Evolutionary conservation across 2,113 vertebrate genomes (phyloP).

Genomic region (Python bivittatus): DNA sequence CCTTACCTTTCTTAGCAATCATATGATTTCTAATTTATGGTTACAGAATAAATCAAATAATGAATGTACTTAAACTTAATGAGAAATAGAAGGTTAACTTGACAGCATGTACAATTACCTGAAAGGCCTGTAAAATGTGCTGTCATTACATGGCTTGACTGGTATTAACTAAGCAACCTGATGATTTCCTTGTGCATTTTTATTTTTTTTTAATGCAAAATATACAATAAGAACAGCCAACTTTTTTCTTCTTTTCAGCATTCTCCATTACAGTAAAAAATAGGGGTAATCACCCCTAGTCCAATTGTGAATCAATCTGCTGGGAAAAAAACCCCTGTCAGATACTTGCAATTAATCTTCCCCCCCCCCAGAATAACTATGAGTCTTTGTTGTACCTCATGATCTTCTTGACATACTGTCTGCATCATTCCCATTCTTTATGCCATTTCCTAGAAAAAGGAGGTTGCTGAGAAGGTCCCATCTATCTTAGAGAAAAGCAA

Average conservation of each 20-base stretch:
- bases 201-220: background rate
- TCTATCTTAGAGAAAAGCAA: background rate
- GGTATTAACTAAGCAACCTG: background rate
- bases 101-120: background rate
- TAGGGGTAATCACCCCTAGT: background rate
- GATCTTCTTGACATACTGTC: background rate
- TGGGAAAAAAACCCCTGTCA: background rate
- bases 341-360: background rate
- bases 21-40: background rate
- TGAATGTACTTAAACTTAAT: slow-evolving; percentile 1
- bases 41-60: slow-evolving; percentile 14
- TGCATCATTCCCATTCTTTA: background rate
- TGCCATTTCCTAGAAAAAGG: background rate
- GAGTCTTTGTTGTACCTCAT: background rate
- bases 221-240: background rate
- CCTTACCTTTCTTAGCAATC: background rate
- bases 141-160: background rate
- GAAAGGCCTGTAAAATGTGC: background rate
- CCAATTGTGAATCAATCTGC: background rate
- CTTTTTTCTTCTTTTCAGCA: background rate
- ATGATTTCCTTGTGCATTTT: background rate
- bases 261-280: background rate
- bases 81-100: background rate
- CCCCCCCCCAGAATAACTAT: background rate
- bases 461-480: background rate